Conservation (phyloP, 2,797 vertebrate genomes). For the Threskiornis aethiopicus region DNA sequence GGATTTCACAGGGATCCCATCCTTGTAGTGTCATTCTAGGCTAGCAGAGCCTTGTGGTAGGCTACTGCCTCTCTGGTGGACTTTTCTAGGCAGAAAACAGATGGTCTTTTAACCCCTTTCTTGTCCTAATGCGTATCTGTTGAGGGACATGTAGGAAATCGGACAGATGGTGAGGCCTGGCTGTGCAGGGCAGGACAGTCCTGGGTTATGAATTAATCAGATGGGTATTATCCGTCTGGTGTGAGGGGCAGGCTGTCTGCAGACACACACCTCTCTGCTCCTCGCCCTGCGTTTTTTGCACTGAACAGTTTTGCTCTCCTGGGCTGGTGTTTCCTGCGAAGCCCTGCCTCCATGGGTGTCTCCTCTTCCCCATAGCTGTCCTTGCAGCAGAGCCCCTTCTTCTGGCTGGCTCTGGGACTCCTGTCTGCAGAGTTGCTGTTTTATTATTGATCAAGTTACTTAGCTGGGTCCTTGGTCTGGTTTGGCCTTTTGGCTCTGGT, state of each 20-base stretch:
- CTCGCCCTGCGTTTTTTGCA: accelerated
- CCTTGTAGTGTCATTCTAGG: neutral
- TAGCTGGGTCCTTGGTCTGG: neutral
- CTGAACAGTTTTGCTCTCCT: neutral
- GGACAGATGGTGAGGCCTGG: neutral
- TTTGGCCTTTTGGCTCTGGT: neutral
- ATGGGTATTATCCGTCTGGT: neutral
- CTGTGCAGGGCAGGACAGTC: neutral
- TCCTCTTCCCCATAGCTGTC: neutral
- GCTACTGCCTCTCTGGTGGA: neutral
- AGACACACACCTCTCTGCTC: neutral
- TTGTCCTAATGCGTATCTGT: neutral
- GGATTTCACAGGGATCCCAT: neutral
- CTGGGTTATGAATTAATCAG: neutral
- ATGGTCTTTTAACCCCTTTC: neutral
- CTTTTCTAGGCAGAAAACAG: neutral
- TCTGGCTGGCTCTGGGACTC: neutral
- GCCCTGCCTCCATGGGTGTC: neutral
- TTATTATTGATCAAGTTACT: neutral
- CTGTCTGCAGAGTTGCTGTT: neutral
- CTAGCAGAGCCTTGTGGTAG: neutral
- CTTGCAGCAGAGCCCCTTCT: neutral
- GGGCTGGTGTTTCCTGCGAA: neutral
- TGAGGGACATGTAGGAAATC: neutral
- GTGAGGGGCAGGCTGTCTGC: neutral